These are phyloP conservation scores for Hyles euphorbiae DNA, from an alignment of 1,140 invertebrate species.

Conservation along the genomic window DNA sequence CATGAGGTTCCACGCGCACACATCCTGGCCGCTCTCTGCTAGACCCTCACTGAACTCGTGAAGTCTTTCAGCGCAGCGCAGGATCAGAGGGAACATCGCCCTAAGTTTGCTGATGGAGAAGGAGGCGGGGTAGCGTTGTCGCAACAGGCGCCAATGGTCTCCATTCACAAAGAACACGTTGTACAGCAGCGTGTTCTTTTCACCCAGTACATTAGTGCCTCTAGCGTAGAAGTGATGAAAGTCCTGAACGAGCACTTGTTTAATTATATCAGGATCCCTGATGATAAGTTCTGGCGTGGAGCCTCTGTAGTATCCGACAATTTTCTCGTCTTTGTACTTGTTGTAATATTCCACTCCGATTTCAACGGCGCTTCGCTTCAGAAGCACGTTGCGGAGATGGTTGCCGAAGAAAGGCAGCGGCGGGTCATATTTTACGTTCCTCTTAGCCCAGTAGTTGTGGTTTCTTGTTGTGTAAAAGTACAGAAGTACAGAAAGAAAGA, in stretches of 20 bases:
- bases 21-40: constrained; percentile 17
- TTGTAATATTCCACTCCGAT: constrained; percentile 42
- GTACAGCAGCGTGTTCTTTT: constrained; percentile 36
- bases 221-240: constrained; percentile 2
- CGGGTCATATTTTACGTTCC: constrained; percentile 9
- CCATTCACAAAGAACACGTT: constrained; percentile 64
- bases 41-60: constrained; percentile 37
- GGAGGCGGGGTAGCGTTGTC: constrained; percentile 76
- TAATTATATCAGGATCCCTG: constrained; percentile 37
- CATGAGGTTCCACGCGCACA: constrained; percentile 43
- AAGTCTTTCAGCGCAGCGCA: constrained; percentile 58
- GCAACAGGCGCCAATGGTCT: constrained; percentile 76
- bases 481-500: constrained; percentile 3
- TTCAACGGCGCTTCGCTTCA: constrained; percentile 31
- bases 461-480: constrained; percentile 12
- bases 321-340: constrained; percentile 16
- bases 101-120: constrained; percentile 79
- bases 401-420: constrained; percentile 11
- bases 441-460: constrained; percentile 9
- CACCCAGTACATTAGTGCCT: constrained; percentile 36
- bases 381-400: constrained; percentile 30
- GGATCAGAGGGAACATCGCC: constrained; percentile 72
- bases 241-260: constrained; percentile 37
- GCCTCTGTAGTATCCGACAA: constrained; percentile 1
- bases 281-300: constrained; percentile 19